Evolutionary conservation across 2,113 vertebrate species (phyloP).

Genomic region (Rana temporaria): DNA sequence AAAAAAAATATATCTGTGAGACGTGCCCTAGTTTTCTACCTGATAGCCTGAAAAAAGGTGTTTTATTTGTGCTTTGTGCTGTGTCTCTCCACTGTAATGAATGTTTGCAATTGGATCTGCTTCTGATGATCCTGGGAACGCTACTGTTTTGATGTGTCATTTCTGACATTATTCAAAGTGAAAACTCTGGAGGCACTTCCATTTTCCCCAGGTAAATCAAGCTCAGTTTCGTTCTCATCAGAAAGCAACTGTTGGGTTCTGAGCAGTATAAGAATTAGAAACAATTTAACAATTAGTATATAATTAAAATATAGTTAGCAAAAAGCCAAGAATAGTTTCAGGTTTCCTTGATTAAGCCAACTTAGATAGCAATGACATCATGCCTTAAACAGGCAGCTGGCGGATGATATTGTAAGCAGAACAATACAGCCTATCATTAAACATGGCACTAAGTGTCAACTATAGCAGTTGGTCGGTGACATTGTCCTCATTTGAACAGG

Average conservation of each 20-base stretch:
- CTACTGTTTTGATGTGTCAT: conserved; percentile 15
- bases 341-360: background rate
- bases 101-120: conserved; percentile 1
- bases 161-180: conserved; percentile 11
- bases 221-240: background rate
- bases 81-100: background rate
- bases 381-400: background rate
- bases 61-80: background rate
- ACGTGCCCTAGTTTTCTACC: background rate
- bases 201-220: conserved; percentile 17
- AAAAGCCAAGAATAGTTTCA: background rate
- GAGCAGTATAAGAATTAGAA: conserved; percentile 2
- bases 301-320: conserved; percentile 5
- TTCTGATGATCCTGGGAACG: background rate
- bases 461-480: background rate
- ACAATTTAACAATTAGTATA: conserved; percentile 19
- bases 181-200: background rate
- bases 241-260: background rate
- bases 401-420: conserved; percentile 4
- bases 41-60: background rate
- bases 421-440: conserved; percentile 35
- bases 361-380: conserved; percentile 36
- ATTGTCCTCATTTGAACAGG: conserved; percentile 1
- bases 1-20: background rate
- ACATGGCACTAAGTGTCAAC: background rate